These are phyloP conservation scores for Eremobia ochroleuca DNA, from an alignment of 2,888 invertebrate species.

Conservation along the genomic window DNA sequence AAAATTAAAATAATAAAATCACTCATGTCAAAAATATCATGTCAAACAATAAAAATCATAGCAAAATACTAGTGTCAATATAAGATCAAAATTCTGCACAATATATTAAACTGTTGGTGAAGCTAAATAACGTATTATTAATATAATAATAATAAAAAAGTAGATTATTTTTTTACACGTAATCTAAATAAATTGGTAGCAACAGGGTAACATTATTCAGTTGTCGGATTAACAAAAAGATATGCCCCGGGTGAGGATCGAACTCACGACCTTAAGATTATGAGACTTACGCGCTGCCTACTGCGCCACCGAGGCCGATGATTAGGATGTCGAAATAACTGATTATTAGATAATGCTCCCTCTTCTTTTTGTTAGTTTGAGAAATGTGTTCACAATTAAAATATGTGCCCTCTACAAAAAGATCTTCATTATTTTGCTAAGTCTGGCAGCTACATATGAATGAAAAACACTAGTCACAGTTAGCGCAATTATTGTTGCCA, in stretches of 20 bases:
- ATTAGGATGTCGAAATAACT: accelerated
- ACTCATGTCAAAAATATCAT: too few species aligned
- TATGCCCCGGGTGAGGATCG: conserved; percentile 70
- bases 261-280: conserved; percentile 96
- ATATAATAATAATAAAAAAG: not conserved
- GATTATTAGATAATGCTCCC: not conserved
- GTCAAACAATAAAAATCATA: too few species aligned
- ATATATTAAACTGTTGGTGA: not conserved
- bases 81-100: not conserved
- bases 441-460: too few species aligned
- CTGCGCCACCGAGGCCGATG: conserved; percentile 95
- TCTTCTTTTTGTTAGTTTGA: not conserved
- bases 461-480: not conserved
- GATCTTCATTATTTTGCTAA: not conserved
- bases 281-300: conserved; percentile 97
- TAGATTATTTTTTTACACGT: too few species aligned
- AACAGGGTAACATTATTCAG: accelerated
- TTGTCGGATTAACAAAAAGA: conserved; percentile 35
- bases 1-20: too few species aligned
- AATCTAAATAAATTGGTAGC: not conserved
- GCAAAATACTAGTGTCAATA: too few species aligned
- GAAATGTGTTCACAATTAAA: not conserved
- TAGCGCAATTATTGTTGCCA: not conserved
- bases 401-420: not conserved
- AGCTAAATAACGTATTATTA: not conserved